A percentile compares a stretch with the other conserved stretches of the same genome.
These are phyloP conservation scores for Drosophila guanche DNA, from an alignment of 1,140 invertebrate genomes.

Conservation along the genomic window DNA sequence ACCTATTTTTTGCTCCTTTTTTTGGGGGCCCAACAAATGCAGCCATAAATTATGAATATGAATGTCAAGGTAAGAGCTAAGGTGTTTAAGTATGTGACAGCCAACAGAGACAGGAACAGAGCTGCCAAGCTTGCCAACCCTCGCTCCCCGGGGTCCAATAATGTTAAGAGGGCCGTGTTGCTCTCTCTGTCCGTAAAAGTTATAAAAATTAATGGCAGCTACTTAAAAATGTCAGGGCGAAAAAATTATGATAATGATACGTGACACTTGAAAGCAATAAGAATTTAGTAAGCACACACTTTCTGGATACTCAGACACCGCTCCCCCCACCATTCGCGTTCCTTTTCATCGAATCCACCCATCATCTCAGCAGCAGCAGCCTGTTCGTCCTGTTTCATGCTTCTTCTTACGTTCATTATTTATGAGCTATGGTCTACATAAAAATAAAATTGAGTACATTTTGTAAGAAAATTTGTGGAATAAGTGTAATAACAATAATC, in stretches of 20 bases:
- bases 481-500: constrained; percentile 60
- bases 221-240: constrained; percentile 79
- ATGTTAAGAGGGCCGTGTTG: constrained; percentile 42
- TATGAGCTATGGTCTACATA: constrained; percentile 67
- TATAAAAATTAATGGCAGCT: constrained; percentile 82
- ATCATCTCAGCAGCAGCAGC: neutral
- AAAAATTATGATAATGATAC: constrained; percentile 82
- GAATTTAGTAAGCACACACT: constrained; percentile 80
- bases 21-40: constrained; percentile 21
- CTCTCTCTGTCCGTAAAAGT: constrained; percentile 53
- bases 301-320: constrained; percentile 79
- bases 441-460: constrained; percentile 65
- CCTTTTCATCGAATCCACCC: constrained; percentile 24
- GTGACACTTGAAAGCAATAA: constrained; percentile 82
- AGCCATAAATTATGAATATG: constrained; percentile 77
- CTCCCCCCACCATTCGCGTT: neutral
- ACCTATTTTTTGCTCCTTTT: neutral
- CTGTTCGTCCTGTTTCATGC: constrained; percentile 5
- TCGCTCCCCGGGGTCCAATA: constrained; percentile 69
- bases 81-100: constrained; percentile 53
- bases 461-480: neutral
- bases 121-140: neutral
- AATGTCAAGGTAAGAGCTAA: constrained; percentile 38
- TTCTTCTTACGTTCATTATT: constrained; percentile 56
- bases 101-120: neutral